These are phyloP conservation scores for Parauchenoglanis ngamensis DNA, from an alignment of 2,797 vertebrate genomes.

Conservation along the genomic window DNA sequence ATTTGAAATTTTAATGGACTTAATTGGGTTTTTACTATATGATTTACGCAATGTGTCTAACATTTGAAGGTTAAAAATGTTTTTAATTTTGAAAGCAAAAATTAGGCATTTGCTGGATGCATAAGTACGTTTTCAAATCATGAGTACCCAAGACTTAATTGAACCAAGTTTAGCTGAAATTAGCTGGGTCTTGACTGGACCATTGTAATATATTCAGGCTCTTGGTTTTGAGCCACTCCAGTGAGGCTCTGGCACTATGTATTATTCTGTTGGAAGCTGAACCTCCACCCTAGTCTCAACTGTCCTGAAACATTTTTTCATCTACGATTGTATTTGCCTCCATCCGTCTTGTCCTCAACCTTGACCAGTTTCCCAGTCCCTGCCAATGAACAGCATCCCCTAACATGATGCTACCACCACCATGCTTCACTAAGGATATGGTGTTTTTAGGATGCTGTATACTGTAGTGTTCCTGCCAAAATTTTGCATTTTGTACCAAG, in stretches of 20 bases:
- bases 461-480: background rate
- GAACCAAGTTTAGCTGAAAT: background rate
- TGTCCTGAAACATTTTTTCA: background rate
- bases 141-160: background rate
- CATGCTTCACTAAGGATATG: background rate
- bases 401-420: background rate
- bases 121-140: background rate
- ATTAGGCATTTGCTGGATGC: background rate
- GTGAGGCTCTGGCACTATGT: background rate
- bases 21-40: background rate
- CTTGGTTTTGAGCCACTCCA: background rate
- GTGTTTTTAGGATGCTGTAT: background rate
- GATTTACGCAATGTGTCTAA: background rate
- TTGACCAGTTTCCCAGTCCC: background rate
- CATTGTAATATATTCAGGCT: background rate
- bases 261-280: background rate
- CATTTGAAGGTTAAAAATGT: background rate
- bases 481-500: background rate
- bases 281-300: background rate
- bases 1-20: background rate
- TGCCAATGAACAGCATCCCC: background rate
- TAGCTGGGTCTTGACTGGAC: background rate
- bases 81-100: background rate
- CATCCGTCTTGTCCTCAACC: background rate
- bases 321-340: background rate